Evolutionary conservation across 2,797 vertebrate species (phyloP), one percentile per base, ranked within the genome.

Genomic region (Acrossocheilus wenchowensis): DNA sequence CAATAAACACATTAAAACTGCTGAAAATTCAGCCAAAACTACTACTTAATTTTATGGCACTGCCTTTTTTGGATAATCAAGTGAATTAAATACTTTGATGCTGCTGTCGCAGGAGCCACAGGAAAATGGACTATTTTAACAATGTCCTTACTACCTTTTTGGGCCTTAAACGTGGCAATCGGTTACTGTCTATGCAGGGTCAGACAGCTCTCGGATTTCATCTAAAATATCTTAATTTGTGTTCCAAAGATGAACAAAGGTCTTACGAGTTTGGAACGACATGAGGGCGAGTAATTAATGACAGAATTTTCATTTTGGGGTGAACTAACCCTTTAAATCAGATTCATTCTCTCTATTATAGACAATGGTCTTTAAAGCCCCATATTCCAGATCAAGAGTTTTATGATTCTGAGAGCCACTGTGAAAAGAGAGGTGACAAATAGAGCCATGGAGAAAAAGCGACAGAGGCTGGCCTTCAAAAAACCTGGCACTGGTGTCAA

Each of bases 401-500:
- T 83, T 89, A 88, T 77, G 19, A 84, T 85, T 89, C 17, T 57
- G 41, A 78, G 10, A 45, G 74, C 26, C 10, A 8, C 3, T 71
- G 21, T 71, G 17, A 66, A 64, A 83, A 72, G 36, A 66, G 19
- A 30, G 66, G 7, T 73, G 82, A 80, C 30, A 68, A 85, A 85
- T 62, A 79, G 19, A 85, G 77, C 66, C 77, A 72, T 41, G 80
- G 83, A 74, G 41, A n/a, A 6, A 34, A 82, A 72, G 1, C n/a
- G 84, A 30, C 77, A 86, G 66, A 79, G 52, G 11, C 52, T 60
- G 50, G 77, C 77, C 84, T 85, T 60, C 52, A 60, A 78, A 71
- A 79, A 79, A 41, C 52, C 41, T 34, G 26, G 77, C 77, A 79
- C 21, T 48, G 64, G 52, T 80, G 77, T 85, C 52, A 71, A 85